phyloP scores from a whole-genome alignment of 2,113 vertebrate genomes.

The Corythoichthys intestinalis region DNA sequence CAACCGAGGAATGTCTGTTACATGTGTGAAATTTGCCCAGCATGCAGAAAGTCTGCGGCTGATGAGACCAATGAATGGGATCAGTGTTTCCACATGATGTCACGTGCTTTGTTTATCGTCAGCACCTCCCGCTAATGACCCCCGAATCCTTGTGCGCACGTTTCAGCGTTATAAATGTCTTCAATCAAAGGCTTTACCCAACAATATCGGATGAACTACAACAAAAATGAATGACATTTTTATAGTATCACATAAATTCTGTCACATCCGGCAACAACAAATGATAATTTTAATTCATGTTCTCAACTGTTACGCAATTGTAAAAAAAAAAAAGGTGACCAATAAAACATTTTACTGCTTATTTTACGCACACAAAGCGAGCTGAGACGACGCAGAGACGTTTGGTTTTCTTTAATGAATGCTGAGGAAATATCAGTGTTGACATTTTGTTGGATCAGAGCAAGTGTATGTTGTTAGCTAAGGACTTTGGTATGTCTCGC shows the following conservation, averaged over 20 bases:
- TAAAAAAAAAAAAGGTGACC: not conserved
- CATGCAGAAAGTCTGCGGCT: conserved; percentile 61
- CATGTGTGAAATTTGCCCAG: conserved; percentile 66
- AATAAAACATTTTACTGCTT: not conserved
- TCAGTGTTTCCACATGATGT: conserved; percentile 76
- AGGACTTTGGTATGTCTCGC: conserved; percentile 70
- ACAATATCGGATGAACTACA: too few relatives aligned
- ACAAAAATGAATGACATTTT: too few relatives aligned
- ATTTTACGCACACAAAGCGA: conserved; percentile 9
- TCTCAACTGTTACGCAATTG: not conserved
- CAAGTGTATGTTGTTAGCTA: conserved; percentile 59
- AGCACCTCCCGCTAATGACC: conserved; percentile 47
- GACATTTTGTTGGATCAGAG: conserved; percentile 60
- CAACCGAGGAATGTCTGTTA: conserved; percentile 68
- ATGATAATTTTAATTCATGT: conserved; percentile 36
- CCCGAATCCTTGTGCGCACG: conserved; percentile 35
- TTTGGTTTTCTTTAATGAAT: conserved; percentile 61
- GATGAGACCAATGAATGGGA: conserved; percentile 63
- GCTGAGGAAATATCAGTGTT: conserved; percentile 70
- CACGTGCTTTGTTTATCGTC: conserved; percentile 63
- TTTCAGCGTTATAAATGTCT: conserved; percentile 50
- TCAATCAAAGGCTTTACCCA: conserved; percentile 20
- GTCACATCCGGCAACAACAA: conserved; percentile 17
- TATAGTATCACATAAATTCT: too few relatives aligned
- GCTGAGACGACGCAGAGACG: conserved; percentile 59